Evolutionary conservation across 1,140 invertebrate species (phyloP).

Genomic region (Pygmarrhopalites habei): DNA sequence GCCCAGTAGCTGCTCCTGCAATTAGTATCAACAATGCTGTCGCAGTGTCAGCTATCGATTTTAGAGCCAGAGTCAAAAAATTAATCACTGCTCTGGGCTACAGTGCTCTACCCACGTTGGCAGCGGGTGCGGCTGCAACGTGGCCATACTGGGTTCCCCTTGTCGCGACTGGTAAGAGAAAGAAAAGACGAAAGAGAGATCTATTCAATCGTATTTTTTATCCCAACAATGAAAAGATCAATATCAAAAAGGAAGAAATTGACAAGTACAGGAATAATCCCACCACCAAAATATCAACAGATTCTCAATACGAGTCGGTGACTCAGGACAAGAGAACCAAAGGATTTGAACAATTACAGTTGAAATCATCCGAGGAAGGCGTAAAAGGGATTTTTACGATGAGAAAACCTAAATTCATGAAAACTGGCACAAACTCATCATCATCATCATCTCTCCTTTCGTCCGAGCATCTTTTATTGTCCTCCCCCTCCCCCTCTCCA

Average conservation of each 20-base stretch:
- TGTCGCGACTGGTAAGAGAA: constrained; percentile 19
- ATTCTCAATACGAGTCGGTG: too few relatives aligned
- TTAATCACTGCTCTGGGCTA: constrained; percentile 35
- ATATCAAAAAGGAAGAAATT: too few relatives aligned
- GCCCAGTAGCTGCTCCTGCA: too few relatives aligned
- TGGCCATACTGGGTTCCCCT: constrained; percentile 39
- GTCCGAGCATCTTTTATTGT: not conserved
- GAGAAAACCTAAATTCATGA: constrained; percentile 10
- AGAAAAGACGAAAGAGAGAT: not conserved
- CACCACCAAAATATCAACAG: too few relatives aligned
- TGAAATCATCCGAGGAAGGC: not conserved
- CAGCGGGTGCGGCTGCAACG: constrained; percentile 37
- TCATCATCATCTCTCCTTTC: not conserved
- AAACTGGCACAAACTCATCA: constrained; percentile 25
- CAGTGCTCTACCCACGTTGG: constrained; percentile 36
- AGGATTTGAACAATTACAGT: not conserved
- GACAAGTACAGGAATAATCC: too few relatives aligned
- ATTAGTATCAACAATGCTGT: too few relatives aligned
- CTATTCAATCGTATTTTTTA: too few relatives aligned
- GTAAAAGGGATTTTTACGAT: constrained; percentile 3
- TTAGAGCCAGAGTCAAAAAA: not conserved
- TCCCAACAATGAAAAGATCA: too few relatives aligned
- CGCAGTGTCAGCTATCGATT: too few relatives aligned
- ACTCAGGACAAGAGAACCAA: too few relatives aligned
- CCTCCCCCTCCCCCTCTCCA: not conserved